Evolutionary conservation across 1,140 invertebrate species (phyloP).

Genomic region (Drosophila bocqueti): DNA sequence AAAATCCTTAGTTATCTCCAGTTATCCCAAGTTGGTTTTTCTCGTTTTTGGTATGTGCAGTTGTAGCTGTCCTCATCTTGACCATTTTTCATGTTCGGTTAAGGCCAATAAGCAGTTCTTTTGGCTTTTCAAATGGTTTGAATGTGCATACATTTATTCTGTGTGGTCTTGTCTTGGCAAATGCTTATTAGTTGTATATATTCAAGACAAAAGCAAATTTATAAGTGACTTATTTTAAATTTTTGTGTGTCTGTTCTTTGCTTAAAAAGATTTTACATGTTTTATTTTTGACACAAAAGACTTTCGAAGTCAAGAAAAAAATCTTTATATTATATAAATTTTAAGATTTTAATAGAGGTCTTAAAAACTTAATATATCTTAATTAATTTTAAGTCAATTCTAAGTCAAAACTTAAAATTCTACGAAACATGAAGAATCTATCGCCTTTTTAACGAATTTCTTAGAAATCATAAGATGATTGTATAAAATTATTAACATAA

Average conservation of each 20-base stretch:
- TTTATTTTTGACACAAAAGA: not conserved
- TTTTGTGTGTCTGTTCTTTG: not conserved
- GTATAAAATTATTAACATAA: too few relatives aligned
- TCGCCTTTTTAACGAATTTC: too few relatives aligned
- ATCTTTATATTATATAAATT: too few relatives aligned
- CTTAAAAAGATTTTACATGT: not conserved
- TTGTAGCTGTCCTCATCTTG: conserved; percentile 6
- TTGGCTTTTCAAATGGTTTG: not conserved
- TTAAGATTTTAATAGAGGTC: too few relatives aligned
- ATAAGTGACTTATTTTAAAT: not conserved
- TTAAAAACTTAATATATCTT: too few relatives aligned
- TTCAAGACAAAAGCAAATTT: too few relatives aligned
- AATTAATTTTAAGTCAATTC: too few relatives aligned
- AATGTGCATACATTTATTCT: not conserved
- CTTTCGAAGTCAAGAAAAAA: not conserved
- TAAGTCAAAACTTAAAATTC: too few relatives aligned
- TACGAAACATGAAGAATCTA: too few relatives aligned
- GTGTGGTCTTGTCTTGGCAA: not conserved
- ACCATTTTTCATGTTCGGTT: conserved; percentile 4
- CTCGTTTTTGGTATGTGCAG: conserved; percentile 3
- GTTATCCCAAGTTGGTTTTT: conserved; percentile 17
- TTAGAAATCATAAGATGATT: too few relatives aligned
- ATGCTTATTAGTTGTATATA: not conserved
- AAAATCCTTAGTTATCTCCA: conserved; percentile 24
- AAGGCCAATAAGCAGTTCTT: conserved; percentile 3